Conservation (phyloP, 2,888 invertebrate species). For the Synergus japonicus region DNA sequence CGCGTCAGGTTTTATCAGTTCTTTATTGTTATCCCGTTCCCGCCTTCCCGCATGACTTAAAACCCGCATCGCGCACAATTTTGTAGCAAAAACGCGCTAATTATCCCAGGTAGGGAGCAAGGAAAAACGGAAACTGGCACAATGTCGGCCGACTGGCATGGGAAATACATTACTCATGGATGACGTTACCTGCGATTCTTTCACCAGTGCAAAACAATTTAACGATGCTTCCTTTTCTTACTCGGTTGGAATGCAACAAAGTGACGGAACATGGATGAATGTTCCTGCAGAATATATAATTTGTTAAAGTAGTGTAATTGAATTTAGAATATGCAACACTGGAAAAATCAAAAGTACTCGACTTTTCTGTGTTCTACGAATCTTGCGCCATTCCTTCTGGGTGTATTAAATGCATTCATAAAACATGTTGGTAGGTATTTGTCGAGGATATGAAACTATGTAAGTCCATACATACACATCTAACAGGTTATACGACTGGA, state of each 20-base stretch:
- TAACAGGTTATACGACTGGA: background rate
- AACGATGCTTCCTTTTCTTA: background rate
- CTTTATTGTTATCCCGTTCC: slow-evolving; percentile 25
- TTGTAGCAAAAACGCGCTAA: slow-evolving; percentile 17
- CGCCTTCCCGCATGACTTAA: slow-evolving; percentile 34
- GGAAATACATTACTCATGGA: slow-evolving; percentile 7
- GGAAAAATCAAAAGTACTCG: background rate
- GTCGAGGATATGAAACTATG: background rate
- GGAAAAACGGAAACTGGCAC: slow-evolving; percentile 46
- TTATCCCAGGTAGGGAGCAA: slow-evolving; percentile 22
- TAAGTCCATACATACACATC: background rate
- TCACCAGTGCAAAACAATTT: background rate
- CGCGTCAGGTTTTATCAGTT: slow-evolving; percentile 24
- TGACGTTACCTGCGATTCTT: slow-evolving; percentile 7
- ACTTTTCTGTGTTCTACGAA: background rate
- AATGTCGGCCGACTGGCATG: slow-evolving; percentile 44
- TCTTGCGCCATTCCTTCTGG: too few species aligned
- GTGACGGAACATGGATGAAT: background rate
- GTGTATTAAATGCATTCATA: background rate
- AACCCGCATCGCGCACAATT: slow-evolving; percentile 27
- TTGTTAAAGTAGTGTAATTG: too few species aligned
- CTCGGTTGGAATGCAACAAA: background rate
- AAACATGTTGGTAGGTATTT: background rate
- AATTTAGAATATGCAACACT: too few species aligned
- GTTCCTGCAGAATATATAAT: too few species aligned